These are phyloP conservation scores for Lamellibrachia luymesi DNA, from an alignment of 1,140 invertebrate genomes.

Conservation along the genomic window DNA sequence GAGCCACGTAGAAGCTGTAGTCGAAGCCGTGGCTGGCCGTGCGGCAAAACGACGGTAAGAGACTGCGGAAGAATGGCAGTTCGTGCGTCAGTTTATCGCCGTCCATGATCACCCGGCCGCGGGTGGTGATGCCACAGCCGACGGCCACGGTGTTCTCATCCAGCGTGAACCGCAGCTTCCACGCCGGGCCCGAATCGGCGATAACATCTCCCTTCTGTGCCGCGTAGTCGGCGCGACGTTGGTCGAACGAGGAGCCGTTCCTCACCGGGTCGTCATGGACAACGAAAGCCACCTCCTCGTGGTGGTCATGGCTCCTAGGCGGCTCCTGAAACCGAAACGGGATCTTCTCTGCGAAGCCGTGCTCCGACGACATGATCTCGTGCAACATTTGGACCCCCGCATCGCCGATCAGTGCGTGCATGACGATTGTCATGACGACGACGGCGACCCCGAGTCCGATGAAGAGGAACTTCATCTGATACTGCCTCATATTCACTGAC, in stretches of 20 bases:
- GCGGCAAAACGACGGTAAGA: constrained; percentile 26
- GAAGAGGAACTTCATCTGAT: constrained; percentile 5
- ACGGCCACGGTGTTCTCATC: constrained; percentile 25
- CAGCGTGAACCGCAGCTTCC: background rate
- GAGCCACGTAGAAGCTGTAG: constrained; percentile 28
- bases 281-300: constrained; percentile 24
- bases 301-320: constrained; percentile 22
- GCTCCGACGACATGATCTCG: background rate
- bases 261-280: constrained; percentile 22
- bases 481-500: background rate
- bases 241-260: background rate
- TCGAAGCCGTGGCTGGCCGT: constrained; percentile 25
- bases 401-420: constrained; percentile 1
- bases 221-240: constrained; percentile 1
- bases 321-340: background rate
- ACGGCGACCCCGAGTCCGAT: background rate
- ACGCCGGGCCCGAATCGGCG: background rate
- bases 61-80: constrained; percentile 28
- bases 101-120: constrained; percentile 8
- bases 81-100: constrained; percentile 16
- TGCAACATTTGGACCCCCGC: background rate
- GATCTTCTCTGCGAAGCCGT: background rate
- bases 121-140: constrained; percentile 26
- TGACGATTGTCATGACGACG: constrained; percentile 2
- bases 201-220: background rate